Evolutionary conservation across 2,797 vertebrate species (phyloP), one percentile per base, ranked within the genome.

Genomic region (Streptopelia turtur): DNA sequence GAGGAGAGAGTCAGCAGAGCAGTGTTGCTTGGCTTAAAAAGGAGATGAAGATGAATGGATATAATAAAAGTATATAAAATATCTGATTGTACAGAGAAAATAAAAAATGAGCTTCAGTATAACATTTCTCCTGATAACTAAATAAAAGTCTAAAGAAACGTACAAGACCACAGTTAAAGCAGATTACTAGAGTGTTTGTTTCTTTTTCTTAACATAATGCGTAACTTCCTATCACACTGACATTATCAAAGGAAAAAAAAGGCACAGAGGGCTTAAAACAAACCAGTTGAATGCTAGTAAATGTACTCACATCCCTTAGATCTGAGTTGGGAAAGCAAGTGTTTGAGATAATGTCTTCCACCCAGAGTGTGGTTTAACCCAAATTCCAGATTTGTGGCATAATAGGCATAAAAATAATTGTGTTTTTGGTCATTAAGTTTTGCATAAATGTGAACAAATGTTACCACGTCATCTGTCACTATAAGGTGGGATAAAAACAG

Each of bases 311-410:
- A 56, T 76, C 14, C 14, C 6, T 52, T 83, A 90, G 79, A 74
- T 43, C 4, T 56, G 43, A 69, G 7, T 45, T 83, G 72, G 85
- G 66, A 79, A 70, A 56, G 3, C 39, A 66, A 63, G 17, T 31
- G 23, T 82, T 88, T 84, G 56, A 87, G 27, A 33, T 6, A 80
- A 41, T 76, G 22, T 84, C 70, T 89, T 87, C 60, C 27, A 65
- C 74, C 16, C 49, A 76, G 68, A 90, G 57, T 30, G 16, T 84
- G 35, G 87, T 92, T 92, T 74, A 87, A 27, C 25, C 21, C 37
- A 77, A 87, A 93, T 95, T 95, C 50, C 49, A 59, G n/a, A 71
- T 89, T 61, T 92, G 39, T 80, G 59, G 37, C 41, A 75, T 85
- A 83, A 64, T 39, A 75, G 27, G 30, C 74, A 64, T 83, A 81